phyloP scores from a whole-genome alignment of 2,113 vertebrate species.

The Chloroceryle aenea region DNA sequence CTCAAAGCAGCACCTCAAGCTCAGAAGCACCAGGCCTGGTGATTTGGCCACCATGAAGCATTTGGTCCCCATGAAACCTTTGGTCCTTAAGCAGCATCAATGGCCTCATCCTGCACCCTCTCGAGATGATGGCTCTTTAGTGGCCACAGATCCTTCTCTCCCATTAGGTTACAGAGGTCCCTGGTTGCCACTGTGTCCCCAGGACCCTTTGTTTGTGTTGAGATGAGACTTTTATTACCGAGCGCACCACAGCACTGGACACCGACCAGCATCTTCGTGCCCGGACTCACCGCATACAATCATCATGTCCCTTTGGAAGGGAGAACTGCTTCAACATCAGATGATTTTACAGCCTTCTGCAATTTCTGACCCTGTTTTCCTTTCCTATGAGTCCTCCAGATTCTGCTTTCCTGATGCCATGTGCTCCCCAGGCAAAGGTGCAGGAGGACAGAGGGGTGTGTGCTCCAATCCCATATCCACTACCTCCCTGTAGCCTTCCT shows the following conservation, averaged over 20 bases:
- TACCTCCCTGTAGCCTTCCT: not conserved
- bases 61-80: not conserved
- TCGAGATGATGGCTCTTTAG: accelerated
- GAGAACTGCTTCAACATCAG: not conserved
- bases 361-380: not conserved
- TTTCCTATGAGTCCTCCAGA: not conserved
- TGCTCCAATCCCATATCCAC: accelerated
- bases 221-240: not conserved
- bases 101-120: accelerated
- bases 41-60: not conserved
- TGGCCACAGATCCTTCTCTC: not conserved
- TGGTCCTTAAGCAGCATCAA: not conserved
- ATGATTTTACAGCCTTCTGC: not conserved
- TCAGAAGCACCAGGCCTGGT: not conserved
- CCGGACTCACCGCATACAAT: accelerated
- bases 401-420: not conserved
- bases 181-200: accelerated
- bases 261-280: accelerated
- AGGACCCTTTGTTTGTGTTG: not conserved
- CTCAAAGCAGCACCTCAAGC: not conserved
- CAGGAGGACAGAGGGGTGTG: not conserved
- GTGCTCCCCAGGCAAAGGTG: not conserved
- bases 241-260: accelerated
- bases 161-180: accelerated
- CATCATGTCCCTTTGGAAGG: accelerated